These are phyloP conservation scores for Enhydra lutris DNA, from an alignment of 2,113 vertebrate species.

Conservation along the genomic window DNA sequence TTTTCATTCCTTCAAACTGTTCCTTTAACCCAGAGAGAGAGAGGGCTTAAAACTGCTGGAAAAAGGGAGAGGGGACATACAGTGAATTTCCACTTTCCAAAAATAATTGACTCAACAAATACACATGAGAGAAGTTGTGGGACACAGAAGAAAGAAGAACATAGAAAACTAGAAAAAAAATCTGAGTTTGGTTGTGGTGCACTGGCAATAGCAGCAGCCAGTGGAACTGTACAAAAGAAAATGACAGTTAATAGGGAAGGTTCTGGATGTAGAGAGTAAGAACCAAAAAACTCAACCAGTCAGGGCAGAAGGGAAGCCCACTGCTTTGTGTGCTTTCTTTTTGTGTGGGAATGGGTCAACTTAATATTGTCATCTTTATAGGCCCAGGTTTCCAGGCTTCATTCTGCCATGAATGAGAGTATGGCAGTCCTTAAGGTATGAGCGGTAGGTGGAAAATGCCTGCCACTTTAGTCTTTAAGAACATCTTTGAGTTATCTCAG, in stretches of 20 bases:
- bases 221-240: neutral
- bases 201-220: neutral
- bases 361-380: neutral
- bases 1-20: neutral
- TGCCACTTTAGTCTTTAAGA: neutral
- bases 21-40: neutral
- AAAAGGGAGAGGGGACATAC: neutral
- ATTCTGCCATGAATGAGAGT: neutral
- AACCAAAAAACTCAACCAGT: neutral
- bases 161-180: neutral
- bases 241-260: neutral
- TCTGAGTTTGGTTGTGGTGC: neutral
- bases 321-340: neutral
- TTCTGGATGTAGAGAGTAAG: neutral
- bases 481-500: neutral
- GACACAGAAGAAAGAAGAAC: neutral
- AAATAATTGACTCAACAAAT: neutral
- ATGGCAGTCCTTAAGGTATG: neutral
- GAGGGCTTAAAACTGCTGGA: neutral
- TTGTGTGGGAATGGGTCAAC: neutral
- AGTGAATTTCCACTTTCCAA: neutral
- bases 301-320: neutral
- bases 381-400: neutral
- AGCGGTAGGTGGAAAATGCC: neutral
- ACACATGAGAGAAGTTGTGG: neutral